Evolutionary conservation across 1,140 invertebrate genomes (phyloP).

Genomic region (Pachyrhynchus sulphureomaculatus): DNA sequence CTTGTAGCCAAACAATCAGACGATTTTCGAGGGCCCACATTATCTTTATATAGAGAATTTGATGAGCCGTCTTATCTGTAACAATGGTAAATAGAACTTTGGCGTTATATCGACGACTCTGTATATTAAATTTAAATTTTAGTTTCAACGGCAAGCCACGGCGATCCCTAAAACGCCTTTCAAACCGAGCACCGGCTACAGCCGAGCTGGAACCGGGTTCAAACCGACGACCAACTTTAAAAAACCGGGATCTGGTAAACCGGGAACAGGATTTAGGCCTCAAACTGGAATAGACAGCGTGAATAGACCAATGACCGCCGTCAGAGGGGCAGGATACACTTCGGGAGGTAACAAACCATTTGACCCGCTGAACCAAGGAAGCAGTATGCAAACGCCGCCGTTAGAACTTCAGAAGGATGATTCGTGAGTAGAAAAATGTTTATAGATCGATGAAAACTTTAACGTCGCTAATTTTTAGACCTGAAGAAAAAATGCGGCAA

Average conservation of each 20-base stretch:
- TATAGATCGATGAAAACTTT: no score
- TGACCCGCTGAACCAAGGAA: constrained; percentile 76
- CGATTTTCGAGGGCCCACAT: no score
- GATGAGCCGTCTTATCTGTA: no score
- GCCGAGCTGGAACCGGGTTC: constrained; percentile 41
- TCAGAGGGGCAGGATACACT: constrained; percentile 92
- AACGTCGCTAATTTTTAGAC: constrained; percentile 54
- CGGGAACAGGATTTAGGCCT: constrained; percentile 42
- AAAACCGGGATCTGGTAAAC: constrained; percentile 34
- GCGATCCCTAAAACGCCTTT: constrained; percentile 40
- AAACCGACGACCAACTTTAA: constrained; percentile 42
- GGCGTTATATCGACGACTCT: no score
- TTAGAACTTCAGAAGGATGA: constrained; percentile 73
- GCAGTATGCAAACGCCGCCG: constrained; percentile 55
- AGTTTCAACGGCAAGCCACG: constrained; percentile 47
- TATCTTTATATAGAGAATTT: no score
- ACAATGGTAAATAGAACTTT: no score
- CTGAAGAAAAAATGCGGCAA: constrained; percentile 82
- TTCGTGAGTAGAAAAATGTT: constrained; percentile 57
- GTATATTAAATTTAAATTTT: no score
- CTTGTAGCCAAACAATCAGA: no score
- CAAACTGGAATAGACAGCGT: constrained; percentile 38
- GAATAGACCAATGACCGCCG: constrained; percentile 87
- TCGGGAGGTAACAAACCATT: constrained; percentile 62
- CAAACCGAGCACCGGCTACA: constrained; percentile 39